Evolutionary conservation across 2,888 invertebrate species (phyloP).

Genomic region (Copidosoma aretas): DNA sequence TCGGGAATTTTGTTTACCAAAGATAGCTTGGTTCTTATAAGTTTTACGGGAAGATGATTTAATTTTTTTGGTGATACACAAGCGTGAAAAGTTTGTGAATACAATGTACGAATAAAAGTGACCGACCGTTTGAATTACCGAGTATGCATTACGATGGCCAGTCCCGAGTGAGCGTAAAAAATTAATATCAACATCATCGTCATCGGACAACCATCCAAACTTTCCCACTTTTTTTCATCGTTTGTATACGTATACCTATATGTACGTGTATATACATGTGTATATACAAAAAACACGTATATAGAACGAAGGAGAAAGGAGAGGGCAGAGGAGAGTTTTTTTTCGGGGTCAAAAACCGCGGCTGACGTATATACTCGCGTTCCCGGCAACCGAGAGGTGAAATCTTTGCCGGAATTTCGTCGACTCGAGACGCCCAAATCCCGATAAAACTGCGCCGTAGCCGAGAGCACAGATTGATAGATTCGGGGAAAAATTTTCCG

Average conservation of each 20-base stretch:
- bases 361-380: constrained; percentile 13
- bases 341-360: constrained; percentile 39
- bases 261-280: neutral
- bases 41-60: no score
- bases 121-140: no score
- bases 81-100: no score
- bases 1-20: no score
- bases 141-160: no score
- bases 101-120: no score
- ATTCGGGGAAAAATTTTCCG: no score
- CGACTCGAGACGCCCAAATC: neutral
- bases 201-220: neutral
- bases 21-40: no score
- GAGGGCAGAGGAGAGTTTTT: constrained; percentile 5
- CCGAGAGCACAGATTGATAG: no score
- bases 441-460: no score
- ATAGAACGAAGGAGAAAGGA: neutral
- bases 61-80: no score
- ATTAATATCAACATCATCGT: neutral
- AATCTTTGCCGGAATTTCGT: constrained; percentile 36
- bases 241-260: neutral
- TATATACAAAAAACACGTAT: neutral
- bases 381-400: constrained; percentile 29
- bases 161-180: no score
- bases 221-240: neutral